These are phyloP conservation scores for Campoplex capitator DNA, from an alignment of 2,888 invertebrate genomes.

Conservation along the genomic window DNA sequence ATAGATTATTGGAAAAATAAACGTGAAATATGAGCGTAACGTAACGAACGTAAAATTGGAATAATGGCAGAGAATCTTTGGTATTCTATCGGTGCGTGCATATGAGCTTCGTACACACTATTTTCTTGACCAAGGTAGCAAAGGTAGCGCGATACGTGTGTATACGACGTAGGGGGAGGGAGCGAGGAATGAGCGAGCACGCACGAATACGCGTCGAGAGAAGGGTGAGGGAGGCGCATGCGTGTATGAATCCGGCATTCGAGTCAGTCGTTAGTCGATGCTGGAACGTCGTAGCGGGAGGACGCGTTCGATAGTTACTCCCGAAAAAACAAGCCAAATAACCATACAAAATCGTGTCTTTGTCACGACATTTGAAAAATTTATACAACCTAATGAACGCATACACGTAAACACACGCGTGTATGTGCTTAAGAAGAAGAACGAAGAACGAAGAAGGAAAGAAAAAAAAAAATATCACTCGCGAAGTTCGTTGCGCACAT, in stretches of 20 bases:
- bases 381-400: background rate
- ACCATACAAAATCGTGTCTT: constrained; percentile 16
- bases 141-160: background rate
- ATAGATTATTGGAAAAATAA: background rate
- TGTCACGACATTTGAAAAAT: background rate
- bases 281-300: constrained; percentile 75
- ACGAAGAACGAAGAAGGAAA: constrained; percentile 27
- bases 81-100: constrained; percentile 3
- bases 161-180: background rate
- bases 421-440: background rate
- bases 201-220: constrained; percentile 3
- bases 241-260: constrained; percentile 66
- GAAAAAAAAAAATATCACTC: background rate
- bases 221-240: constrained; percentile 65
- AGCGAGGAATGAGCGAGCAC: background rate
- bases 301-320: constrained; percentile 43
- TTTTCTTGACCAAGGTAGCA: constrained; percentile 5
- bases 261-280: constrained; percentile 76
- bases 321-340: constrained; percentile 27
- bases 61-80: constrained; percentile 23
- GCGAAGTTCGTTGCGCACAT: constrained; percentile 36
- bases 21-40: too few species aligned
- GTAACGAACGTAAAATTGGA: background rate
- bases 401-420: background rate
- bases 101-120: background rate